Evolutionary conservation across 2,113 vertebrate genomes (phyloP), one percentile per base, ranked within the genome.

Genomic region (Gobio gobio): DNA sequence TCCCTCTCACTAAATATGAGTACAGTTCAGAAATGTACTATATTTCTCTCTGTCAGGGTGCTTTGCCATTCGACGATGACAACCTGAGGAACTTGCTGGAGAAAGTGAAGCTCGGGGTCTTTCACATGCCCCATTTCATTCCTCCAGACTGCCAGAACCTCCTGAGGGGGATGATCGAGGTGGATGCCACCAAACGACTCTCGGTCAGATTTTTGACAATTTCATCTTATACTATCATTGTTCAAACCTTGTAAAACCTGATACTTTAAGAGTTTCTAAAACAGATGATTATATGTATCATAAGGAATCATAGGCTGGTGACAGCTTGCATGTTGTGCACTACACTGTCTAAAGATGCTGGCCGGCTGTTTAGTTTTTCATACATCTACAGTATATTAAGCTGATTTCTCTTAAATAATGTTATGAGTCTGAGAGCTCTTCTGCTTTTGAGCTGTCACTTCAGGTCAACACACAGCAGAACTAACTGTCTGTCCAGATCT

Each of bases 71-170:
- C 0, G 96, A 97, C n/a, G 96, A 97, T 0, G 96, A 97, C 92
- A 97, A 97, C 91, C 92, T 96, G 93, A 92, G 96, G 93, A 96
- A 97, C 3, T 93, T 95, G 66, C 86, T 96, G 91, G 94, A 96
- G 92, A 95, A 96, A 85, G 95, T 97, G 93, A 96, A 96, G 91
- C 95, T 95, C 87, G 96, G 96, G 22, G 95, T 97, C 86, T 96
- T 97, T 94, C 96, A 97, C 93, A 97, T 97, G 96, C 97, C 97
- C 18, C 97, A 98, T 93, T 98, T 98, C 90, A 98, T 98, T 90
- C 97, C 97, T 1, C 97, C 97, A 0, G 97, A 98, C 90, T 98
- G 97, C 92, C 97, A 97, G 94, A 97, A 96, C 93, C 96, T 98
- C 61, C 94, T 98, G 82, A 95, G 95, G 4, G 97, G 97, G 85